Evolutionary conservation across 2,797 vertebrate genomes (phyloP), one percentile per base, ranked within the genome.

Genomic region (Podarcis lilfordi): DNA sequence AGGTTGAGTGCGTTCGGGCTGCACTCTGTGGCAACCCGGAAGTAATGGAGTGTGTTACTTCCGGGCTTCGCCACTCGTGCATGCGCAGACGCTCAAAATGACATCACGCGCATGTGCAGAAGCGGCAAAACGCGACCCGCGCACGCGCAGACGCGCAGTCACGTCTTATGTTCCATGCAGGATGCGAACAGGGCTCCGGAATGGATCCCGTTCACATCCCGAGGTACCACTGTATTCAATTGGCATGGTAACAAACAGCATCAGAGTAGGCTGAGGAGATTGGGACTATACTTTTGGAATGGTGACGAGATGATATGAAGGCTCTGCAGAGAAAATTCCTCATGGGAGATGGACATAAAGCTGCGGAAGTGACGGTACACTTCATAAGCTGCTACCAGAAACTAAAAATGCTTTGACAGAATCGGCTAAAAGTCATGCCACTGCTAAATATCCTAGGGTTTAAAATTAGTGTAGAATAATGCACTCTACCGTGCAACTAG

Each of bases 381-480:
- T 83, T 27, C 13, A 61, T 19, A 86, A 50, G 37, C 5, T n/a
- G 17, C 59, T 35, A 27, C n/a, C 15, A 64, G 68, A 80, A 87
- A 50, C 13, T 55, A 79, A 84, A 15, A 74, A 27, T 17, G 21
- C 19, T 84, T 74, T 32, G 25, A 37, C 6, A 32, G n/a, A 40
- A 78, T 61, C 5, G 35, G 8, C 23, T 43, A 32, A 35, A 79
- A 74, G 9, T 8, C 11, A 27, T 32, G 29, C 23, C 13, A 0
- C 17, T 71, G 40, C 50, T 45, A 68, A 32, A 19, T 29, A 72
- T 68, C 45, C 29, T 82, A 35, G 13, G 29, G 8, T 25, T 59
- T 80, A 45, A 82, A 76, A 80, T 87, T 32, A 74, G n/a, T 19
- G 35, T 5, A 85, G 23, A n/a, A 61, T 80, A n/a, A 80, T 75